Evolutionary conservation across 2,888 invertebrate genomes (phyloP).

Genomic region (Cephus nigrinus): DNA sequence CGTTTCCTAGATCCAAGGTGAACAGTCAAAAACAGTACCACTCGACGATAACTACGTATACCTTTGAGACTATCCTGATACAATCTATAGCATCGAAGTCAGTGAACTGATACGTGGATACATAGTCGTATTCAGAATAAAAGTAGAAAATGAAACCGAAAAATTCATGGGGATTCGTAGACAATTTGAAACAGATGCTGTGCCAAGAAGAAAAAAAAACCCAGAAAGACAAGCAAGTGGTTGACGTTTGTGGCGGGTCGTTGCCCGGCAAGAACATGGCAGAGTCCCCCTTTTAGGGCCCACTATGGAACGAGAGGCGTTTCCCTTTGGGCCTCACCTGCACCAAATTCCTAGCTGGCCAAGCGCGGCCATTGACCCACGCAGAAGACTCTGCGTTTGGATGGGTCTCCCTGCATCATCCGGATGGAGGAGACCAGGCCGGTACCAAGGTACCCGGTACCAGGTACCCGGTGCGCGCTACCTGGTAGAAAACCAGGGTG

Average conservation of each 20-base stretch:
- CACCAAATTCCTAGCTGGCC: conserved; percentile 64
- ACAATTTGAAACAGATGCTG: background rate
- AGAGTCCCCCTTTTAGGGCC: conserved; percentile 20
- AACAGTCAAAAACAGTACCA: background rate
- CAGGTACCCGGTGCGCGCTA: background rate
- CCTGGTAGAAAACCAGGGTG: conserved; percentile 35
- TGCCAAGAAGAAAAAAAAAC: background rate
- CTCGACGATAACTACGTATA: background rate
- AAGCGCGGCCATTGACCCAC: conserved; percentile 53
- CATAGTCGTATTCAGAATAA: background rate
- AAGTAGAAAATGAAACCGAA: background rate
- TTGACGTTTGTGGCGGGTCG: conserved; percentile 34
- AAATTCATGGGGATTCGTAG: background rate
- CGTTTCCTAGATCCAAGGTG: background rate
- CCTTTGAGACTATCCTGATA: background rate
- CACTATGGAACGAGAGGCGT: conserved; percentile 23
- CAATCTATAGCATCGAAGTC: background rate
- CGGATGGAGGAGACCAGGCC: conserved; percentile 14
- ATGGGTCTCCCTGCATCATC: conserved; percentile 28
- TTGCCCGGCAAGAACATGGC: conserved; percentile 41
- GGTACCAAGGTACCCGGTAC: background rate
- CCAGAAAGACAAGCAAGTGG: conserved; percentile 1
- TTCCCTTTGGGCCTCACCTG: conserved; percentile 52
- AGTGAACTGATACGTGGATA: background rate
- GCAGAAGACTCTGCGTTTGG: conserved; percentile 27